Conservation (phyloP, 2,797 vertebrate genomes). For the Poecile montanus region DNA sequence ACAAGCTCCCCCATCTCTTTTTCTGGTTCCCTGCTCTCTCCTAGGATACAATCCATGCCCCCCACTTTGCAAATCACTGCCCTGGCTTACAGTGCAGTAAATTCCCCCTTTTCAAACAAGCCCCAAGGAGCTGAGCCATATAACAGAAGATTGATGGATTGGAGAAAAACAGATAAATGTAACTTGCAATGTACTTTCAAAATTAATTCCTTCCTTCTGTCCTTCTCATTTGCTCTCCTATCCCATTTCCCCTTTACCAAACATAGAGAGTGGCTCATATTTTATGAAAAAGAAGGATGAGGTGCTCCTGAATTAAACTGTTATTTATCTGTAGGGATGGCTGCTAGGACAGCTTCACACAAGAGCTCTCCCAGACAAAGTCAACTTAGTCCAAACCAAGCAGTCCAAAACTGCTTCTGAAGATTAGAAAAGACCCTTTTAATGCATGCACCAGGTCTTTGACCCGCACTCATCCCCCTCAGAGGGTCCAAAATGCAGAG, state of each 20-base stretch:
- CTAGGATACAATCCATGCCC: background rate
- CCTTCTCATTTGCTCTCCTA: background rate
- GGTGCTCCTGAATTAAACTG: background rate
- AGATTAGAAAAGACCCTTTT: background rate
- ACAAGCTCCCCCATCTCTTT: background rate
- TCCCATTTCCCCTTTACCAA: background rate
- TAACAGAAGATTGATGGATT: background rate
- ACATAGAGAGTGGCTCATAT: background rate
- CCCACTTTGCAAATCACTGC: background rate
- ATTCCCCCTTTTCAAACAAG: constrained; percentile 15
- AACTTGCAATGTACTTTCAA: background rate
- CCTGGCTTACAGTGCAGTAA: constrained; percentile 37
- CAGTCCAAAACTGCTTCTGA: background rate
- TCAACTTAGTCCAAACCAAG: background rate
- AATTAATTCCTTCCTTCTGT: background rate
- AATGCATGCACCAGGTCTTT: background rate
- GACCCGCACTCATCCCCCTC: background rate
- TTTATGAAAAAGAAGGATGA: background rate
- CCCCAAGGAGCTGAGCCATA: background rate
- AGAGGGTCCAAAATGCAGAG: background rate
- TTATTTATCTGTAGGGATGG: background rate
- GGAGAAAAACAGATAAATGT: background rate
- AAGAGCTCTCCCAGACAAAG: background rate
- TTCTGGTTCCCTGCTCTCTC: constrained; percentile 39
- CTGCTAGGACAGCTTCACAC: background rate